Evolutionary conservation across 2,888 invertebrate genomes (phyloP).

Genomic region (Brachyptera putata): DNA sequence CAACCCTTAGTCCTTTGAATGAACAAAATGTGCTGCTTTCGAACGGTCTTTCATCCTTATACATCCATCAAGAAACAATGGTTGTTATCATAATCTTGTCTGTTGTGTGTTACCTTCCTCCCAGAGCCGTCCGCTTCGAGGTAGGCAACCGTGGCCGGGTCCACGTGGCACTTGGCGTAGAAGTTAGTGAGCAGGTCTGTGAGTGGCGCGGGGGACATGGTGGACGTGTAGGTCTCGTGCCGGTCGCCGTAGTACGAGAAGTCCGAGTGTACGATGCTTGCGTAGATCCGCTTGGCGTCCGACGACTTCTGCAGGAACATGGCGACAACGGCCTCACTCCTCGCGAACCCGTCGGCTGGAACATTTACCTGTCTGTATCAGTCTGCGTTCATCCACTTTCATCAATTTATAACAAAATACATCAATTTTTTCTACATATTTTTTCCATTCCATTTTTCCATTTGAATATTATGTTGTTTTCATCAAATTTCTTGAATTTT

Average conservation of each 20-base stretch:
- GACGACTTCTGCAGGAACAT: slow-evolving; percentile 48
- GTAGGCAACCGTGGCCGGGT: slow-evolving; percentile 66
- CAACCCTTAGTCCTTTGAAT: no score
- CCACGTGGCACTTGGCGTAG: slow-evolving; percentile 58
- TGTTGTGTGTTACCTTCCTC: slow-evolving; percentile 44
- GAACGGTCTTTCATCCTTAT: no score
- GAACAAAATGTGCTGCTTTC: no score
- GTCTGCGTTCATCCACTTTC: no score
- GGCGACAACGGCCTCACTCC: slow-evolving; percentile 47
- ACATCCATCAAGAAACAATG: no score
- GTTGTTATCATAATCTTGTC: no score
- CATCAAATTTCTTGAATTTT: no score
- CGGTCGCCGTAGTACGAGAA: slow-evolving; percentile 75
- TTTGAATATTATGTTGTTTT: no score
- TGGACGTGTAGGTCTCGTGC: slow-evolving; percentile 15
- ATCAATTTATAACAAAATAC: no score
- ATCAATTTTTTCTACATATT: no score
- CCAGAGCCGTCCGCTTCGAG: slow-evolving; percentile 79
- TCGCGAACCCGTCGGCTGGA: slow-evolving; percentile 46
- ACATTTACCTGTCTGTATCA: no score
- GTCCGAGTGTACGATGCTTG: slow-evolving; percentile 69
- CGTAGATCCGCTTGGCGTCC: slow-evolving; percentile 61
- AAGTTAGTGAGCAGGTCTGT: slow-evolving; percentile 45
- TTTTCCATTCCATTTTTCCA: no score
- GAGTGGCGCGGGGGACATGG: background rate